Percentiles rank a stretch among this genome's conserved stretches.
Conservation (phyloP, 2,888 invertebrate genomes). For the Mythimna loreyi region DNA sequence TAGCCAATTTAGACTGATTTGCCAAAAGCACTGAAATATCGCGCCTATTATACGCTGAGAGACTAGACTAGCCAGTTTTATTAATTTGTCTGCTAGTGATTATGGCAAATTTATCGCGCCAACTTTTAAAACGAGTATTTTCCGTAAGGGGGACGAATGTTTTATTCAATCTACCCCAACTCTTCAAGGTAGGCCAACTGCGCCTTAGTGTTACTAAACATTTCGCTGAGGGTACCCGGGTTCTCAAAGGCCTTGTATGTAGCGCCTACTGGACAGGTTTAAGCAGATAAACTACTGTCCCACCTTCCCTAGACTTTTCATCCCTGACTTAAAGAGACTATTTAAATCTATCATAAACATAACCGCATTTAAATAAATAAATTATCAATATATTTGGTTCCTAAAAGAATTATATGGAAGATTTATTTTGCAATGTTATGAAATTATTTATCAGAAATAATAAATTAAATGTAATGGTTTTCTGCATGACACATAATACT, state of each 20-base stretch:
- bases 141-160: no score
- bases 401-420: conserved; percentile 75
- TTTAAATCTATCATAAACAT: conserved; percentile 42
- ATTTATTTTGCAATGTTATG: conserved; percentile 76
- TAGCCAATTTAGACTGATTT: background rate
- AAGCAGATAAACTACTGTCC: no score
- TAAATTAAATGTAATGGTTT: conserved; percentile 58
- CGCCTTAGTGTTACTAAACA: no score
- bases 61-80: background rate
- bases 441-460: conserved; percentile 70
- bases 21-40: background rate
- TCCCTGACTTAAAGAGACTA: background rate
- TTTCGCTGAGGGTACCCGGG: no score
- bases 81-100: background rate
- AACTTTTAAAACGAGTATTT: no score
- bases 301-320: no score
- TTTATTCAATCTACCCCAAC: no score
- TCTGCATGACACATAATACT: conserved; percentile 67
- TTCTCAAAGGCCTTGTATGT: no score
- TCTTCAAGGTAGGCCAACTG: no score
- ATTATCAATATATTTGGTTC: conserved; percentile 78
- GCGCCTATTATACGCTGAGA: background rate
- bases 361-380: conserved; percentile 53
- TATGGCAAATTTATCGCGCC: no score
- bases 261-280: no score